Conservation (phyloP, 2,797 vertebrate genomes). For the Sylvilagus floridanus region DNA sequence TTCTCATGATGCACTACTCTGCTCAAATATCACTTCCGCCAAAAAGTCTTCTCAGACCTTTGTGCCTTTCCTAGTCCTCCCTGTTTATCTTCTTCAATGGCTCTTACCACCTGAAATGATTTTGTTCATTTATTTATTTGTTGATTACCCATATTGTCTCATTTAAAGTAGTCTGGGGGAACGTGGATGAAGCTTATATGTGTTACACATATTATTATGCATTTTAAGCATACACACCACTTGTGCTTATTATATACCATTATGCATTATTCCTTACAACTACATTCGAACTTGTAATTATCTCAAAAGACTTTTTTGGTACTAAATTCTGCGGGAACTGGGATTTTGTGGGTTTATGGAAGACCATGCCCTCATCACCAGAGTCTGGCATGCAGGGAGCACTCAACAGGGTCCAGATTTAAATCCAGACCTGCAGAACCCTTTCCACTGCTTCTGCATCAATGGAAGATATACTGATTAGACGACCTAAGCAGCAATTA, state of each 20-base stretch:
- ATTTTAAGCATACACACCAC: neutral
- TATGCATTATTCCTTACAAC: neutral
- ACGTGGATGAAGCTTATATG: neutral
- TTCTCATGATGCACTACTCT: constrained; percentile 55
- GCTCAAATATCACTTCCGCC: constrained; percentile 22
- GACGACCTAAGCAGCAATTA: neutral
- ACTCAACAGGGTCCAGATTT: neutral
- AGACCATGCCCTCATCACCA: neutral
- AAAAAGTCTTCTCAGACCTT: constrained; percentile 33
- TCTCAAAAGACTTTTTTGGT: neutral
- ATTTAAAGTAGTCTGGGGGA: neutral
- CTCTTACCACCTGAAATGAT: constrained; percentile 15
- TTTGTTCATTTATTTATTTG: neutral
- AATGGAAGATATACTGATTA: neutral
- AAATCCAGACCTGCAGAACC: neutral
- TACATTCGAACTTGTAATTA: neutral
- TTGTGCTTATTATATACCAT: neutral
- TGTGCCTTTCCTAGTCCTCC: neutral
- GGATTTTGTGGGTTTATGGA: neutral
- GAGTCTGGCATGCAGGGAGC: neutral
- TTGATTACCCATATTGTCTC: neutral
- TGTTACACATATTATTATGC: neutral
- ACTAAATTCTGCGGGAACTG: neutral
- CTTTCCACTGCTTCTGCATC: neutral
- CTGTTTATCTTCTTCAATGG: neutral